Evolutionary conservation across 2,888 invertebrate species (phyloP).

Genomic region (Pristionchus maxplancki): DNA sequence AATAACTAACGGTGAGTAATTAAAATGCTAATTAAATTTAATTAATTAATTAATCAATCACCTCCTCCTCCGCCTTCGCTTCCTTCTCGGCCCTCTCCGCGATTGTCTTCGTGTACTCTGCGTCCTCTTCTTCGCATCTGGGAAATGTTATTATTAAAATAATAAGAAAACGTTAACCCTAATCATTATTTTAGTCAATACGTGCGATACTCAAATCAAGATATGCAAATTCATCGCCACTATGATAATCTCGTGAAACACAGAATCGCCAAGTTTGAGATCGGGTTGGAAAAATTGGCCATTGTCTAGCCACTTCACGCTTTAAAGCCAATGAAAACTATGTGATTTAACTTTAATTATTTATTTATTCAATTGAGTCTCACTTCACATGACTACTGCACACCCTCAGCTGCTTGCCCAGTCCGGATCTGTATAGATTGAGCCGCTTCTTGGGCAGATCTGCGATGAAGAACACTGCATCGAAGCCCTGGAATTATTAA

Average conservation of each 20-base stretch:
- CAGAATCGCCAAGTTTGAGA: no score
- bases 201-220: no score
- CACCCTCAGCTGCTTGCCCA: slow-evolving; percentile 65
- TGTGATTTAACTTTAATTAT: no score
- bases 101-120: slow-evolving; percentile 11
- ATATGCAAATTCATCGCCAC: no score
- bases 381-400: slow-evolving; percentile 65
- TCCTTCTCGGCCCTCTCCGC: slow-evolving; percentile 17
- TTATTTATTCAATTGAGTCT: no score
- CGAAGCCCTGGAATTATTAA: slow-evolving; percentile 56
- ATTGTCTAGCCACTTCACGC: no score
- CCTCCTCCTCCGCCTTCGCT: slow-evolving; percentile 37
- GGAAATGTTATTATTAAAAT: not conserved
- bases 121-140: slow-evolving; percentile 25
- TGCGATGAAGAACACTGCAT: slow-evolving; percentile 74
- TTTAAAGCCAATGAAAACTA: no score
- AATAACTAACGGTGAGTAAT: no score
- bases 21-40: not conserved
- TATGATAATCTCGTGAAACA: no score
- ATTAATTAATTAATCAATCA: no score
- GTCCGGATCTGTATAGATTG: slow-evolving; percentile 70
- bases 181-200: not conserved
- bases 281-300: no score
- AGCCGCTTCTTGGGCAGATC: slow-evolving; percentile 70
- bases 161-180: no score